Percentiles rank a stretch among this genome's conserved stretches.
phyloP scores from a whole-genome alignment of 2,113 vertebrate species.

The Dromaius novaehollandiae region DNA sequence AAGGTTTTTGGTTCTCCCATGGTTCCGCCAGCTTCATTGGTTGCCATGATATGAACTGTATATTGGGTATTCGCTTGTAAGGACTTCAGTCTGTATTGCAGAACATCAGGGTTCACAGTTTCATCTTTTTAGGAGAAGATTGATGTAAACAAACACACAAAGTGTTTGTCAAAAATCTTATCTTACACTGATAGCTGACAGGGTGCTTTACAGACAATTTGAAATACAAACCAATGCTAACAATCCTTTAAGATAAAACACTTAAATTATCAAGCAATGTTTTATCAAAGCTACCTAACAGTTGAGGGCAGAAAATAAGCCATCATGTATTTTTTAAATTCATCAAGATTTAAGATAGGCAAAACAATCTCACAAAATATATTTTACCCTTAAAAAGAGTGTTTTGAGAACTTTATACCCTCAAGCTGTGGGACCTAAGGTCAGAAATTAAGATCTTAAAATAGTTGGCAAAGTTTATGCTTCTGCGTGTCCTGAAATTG shows the following conservation, averaged over 20 bases:
- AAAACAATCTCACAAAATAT: neutral
- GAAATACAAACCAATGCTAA: neutral
- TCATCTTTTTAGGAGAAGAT: conserved; percentile 73
- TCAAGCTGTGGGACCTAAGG: neutral
- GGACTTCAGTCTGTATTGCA: conserved; percentile 64
- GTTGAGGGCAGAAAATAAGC: neutral
- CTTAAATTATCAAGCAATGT: neutral
- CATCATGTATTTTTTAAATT: neutral
- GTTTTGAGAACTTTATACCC: neutral
- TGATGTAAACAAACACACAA: neutral
- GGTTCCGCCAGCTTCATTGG: conserved; percentile 68
- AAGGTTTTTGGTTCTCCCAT: conserved; percentile 70
- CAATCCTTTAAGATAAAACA: neutral
- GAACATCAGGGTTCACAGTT: conserved; percentile 64
- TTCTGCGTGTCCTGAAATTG: neutral
- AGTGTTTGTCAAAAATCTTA: neutral
- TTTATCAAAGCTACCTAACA: neutral
- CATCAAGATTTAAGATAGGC: neutral
- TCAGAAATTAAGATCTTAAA: neutral
- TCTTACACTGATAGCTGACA: neutral
- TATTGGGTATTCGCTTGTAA: conserved; percentile 80
- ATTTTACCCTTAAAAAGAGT: neutral
- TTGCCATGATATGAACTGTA: conserved; percentile 75
- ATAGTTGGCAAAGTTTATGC: neutral
- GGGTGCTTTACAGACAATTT: neutral